A percentile compares a stretch with the other conserved stretches of the same genome.
Evolutionary conservation across 2,888 invertebrate genomes (phyloP).

Genomic region (Lysandra bellargus): DNA sequence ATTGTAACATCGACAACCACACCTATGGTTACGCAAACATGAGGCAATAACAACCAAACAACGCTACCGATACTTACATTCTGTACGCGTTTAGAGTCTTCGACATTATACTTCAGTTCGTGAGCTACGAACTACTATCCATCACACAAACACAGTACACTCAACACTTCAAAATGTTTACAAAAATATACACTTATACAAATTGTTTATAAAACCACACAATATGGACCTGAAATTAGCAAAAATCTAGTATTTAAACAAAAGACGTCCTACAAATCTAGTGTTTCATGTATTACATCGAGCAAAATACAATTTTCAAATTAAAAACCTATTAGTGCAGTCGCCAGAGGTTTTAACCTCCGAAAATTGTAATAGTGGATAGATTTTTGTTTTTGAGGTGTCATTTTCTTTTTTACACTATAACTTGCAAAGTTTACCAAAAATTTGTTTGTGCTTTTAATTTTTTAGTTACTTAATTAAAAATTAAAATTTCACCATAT

Average conservation of each 20-base stretch:
- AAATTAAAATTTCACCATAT: too few relatives aligned
- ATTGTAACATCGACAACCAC: neutral
- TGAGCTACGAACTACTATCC: constrained; percentile 53
- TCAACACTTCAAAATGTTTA: constrained; percentile 46
- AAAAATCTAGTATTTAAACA: neutral
- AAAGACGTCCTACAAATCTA: neutral
- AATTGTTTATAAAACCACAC: constrained; percentile 34
- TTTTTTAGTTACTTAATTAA: too few relatives aligned
- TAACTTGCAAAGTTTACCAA: too few relatives aligned
- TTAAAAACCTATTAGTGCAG: neutral
- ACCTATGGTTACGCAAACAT: constrained; percentile 8
- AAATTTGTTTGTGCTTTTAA: too few relatives aligned
- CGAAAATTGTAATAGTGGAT: too few relatives aligned
- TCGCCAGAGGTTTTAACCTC: too few relatives aligned
- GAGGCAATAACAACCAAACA: neutral
- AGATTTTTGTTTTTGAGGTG: too few relatives aligned
- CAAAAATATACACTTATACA: constrained; percentile 39
- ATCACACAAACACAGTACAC: constrained; percentile 58
- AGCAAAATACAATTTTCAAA: neutral
- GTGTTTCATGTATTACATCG: constrained; percentile 2
- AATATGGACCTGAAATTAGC: constrained; percentile 14
- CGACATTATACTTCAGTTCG: constrained; percentile 83
- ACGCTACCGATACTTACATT: constrained; percentile 85
- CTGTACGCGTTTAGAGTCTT: constrained; percentile 94
- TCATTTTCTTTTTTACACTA: too few relatives aligned